Base-by-base conservation (phyloP, 92 coral and sea anemone genomes). In the Porites divaricata region DNA sequence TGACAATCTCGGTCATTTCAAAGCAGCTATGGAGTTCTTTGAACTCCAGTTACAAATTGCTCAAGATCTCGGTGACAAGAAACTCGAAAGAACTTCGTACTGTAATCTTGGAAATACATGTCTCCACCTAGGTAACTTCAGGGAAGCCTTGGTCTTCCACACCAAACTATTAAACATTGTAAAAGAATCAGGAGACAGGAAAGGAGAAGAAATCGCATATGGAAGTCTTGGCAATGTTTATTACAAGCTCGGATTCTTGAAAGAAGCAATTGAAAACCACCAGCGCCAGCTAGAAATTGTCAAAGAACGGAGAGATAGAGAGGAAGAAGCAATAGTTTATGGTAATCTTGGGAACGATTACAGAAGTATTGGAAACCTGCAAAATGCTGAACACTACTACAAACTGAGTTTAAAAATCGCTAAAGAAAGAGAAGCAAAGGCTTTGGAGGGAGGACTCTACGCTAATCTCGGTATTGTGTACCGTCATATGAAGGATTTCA, bases 391-490 rank as follows among this genome's bases (percentile, higher is more conserved):
- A 59, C 17, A 76, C 11, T 28, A 63, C 16, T 45, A 26, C 4
- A 19, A 59, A 61, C 67, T 28, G 54, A 48, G 41, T 16, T 56
- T 76, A 26, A 8, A 7, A 8, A 45, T 76, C 21, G 69, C 70
- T 9, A 61, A 3, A 14, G 52, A 76, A 76, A 26, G 9, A 25
- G 8, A 26, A 28, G 81, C 59, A 54, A 76, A 25, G 28, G 28
- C 54, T 25, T 19, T 41, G 19, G 81, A 76, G 41, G 70, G 28
- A 2, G 26, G 16, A 4, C 70, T 53, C 1, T 76, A 56, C 41
- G 81, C 69, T 25, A 76, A 76, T 28, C 70, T 76, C 2, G 81
- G 70, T 15, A 62, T 61, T 23, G 67, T 76, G 13, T 76, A 19
- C 20, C 5, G 23, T 1, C n/a, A 9, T 20, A 25, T 59, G 22